Base-by-base conservation (phyloP, 2,888 invertebrate species). In the Fragum fragum region DNA sequence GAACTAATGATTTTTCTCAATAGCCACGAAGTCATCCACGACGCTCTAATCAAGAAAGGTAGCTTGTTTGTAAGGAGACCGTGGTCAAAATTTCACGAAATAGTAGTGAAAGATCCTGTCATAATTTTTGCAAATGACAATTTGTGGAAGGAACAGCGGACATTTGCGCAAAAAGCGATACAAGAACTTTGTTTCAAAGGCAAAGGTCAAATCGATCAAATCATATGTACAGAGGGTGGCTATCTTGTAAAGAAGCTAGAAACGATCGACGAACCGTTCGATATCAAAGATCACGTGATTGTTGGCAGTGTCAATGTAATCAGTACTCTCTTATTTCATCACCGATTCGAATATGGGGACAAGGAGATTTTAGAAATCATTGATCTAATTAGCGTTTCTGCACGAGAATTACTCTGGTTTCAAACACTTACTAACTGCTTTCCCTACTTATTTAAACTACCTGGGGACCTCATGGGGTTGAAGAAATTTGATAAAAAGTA, bases 1-100 rank as follows among this genome's bases (percentile, higher is more conserved):
- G 77, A 83, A 36, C 53, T 83, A 18, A 72, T 57, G 3, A 63
- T 83, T 6, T 76, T 83, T 59, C 42, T 81, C 11, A 84, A 84
- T 59, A 81, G 84, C 11, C 78, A 76, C 47, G 78, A 81, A 0
- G 73, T 42, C 7, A 78, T 84, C 18, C 69, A 81, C 32, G 79
- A 84, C 18, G 81, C 84, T n/a, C 52, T 84, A 23, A 39, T 81
- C 18, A 83, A 80, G 70, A 69, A 72, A 59, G 83, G 76, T 14
- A 73, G 55, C 23, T 11, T 52, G 36, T 83, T 83, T 68, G 26
- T 42, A 11, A 16, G n/a, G 0, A 70, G 83, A 57, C 79, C 83
- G 3, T 7, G 7, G 5, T 29, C 47, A 7, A 9, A 53, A 1
- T 71, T 63, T 66, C 21, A 69, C 23, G 26, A 71, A 29, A 18